Evolutionary conservation across 2,113 vertebrate genomes (phyloP).

Genomic region (Desmodus rotundus): DNA sequence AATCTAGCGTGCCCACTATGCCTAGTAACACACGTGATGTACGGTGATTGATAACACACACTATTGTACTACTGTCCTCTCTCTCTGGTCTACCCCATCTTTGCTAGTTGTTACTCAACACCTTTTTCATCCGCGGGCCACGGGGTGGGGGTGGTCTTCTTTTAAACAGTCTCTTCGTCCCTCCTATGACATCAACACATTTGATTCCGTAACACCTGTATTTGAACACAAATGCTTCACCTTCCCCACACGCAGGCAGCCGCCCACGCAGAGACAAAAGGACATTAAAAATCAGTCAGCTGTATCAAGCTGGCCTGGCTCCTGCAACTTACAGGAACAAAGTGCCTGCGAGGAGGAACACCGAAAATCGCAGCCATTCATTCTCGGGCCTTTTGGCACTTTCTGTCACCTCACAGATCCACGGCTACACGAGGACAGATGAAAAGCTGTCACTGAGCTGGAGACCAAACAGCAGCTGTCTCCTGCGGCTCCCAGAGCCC

Average conservation of each 20-base stretch:
- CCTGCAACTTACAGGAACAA: not conserved
- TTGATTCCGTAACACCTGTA: not conserved
- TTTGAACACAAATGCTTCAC: not conserved
- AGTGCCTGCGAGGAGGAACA: not conserved
- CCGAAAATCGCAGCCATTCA: not conserved
- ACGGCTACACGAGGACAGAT: not conserved
- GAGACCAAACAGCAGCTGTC: not conserved
- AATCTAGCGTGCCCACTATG: not conserved
- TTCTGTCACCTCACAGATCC: slow-evolving; percentile 32
- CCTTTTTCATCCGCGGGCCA: not conserved
- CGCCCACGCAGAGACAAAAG: not conserved
- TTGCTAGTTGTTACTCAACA: not conserved
- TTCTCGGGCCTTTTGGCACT: not conserved
- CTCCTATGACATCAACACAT: not conserved
- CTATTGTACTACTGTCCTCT: not conserved
- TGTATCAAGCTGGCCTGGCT: not conserved
- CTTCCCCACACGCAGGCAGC: not conserved
- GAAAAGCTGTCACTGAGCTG: not conserved
- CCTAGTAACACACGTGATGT: not conserved
- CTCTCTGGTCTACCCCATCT: not conserved
- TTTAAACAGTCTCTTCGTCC: not conserved
- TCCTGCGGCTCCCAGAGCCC: not conserved
- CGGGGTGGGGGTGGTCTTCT: not conserved
- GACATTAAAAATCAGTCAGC: not conserved
- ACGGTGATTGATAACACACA: not conserved